Percentiles rank a stretch among this genome's conserved stretches.
Evolutionary conservation across 1,140 invertebrate genomes (phyloP).

Genomic region (Doryteuthis pealeii): DNA sequence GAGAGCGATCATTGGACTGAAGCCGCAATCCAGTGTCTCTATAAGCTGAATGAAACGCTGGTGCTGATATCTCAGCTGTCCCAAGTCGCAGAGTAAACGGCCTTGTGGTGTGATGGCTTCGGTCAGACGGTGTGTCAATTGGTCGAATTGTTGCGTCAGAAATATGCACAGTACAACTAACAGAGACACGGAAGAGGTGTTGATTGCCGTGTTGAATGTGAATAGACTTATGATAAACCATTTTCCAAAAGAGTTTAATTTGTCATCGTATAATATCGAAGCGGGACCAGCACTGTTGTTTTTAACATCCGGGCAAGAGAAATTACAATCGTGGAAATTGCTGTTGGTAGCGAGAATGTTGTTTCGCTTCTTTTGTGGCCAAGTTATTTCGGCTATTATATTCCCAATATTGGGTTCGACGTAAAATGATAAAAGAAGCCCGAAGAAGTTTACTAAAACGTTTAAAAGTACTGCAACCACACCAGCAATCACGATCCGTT

Average conservation of each 20-base stretch:
- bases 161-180: background rate
- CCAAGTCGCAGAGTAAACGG: background rate
- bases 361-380: background rate
- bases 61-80: background rate
- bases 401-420: background rate
- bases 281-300: too few relatives aligned
- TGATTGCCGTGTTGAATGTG: too few relatives aligned
- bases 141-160: background rate
- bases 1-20: background rate
- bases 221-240: too few relatives aligned
- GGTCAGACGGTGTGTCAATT: background rate
- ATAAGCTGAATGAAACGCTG: background rate
- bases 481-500: background rate
- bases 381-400: background rate
- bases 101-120: background rate
- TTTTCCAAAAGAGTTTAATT: too few relatives aligned
- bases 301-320: too few relatives aligned
- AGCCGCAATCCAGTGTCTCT: background rate
- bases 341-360: too few relatives aligned
- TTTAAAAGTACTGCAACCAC: background rate
- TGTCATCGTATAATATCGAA: too few relatives aligned
- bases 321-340: too few relatives aligned
- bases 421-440: background rate
- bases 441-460: background rate
- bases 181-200: background rate